Conservation (phyloP, 1,140 invertebrate genomes). For the Conus betulinus region DNA sequence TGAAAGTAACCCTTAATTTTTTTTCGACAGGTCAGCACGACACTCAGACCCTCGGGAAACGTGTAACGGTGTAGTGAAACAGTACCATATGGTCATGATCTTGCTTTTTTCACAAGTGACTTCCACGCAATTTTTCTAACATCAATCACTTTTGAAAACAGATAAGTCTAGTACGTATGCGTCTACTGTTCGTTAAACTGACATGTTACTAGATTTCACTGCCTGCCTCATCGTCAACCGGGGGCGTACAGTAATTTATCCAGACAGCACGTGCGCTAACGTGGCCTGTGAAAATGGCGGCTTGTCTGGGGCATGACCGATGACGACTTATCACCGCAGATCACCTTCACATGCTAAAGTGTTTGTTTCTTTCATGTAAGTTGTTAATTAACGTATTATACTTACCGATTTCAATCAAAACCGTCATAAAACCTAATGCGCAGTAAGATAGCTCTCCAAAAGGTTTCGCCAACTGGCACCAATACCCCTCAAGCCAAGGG, state of each 20-base stretch:
- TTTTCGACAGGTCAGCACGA: no score
- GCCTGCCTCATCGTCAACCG: not conserved
- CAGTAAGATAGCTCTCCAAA: conserved; percentile 31
- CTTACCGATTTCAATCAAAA: conserved; percentile 67
- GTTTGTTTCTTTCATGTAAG: not conserved
- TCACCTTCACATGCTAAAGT: not conserved
- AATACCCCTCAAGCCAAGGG: conserved; percentile 41
- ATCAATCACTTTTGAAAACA: no score
- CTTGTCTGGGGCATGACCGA: conserved; percentile 34
- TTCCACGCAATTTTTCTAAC: no score
- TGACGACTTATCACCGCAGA: not conserved
- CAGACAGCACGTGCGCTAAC: conserved; percentile 32
- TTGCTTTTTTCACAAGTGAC: no score
- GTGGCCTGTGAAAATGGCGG: conserved; percentile 43
- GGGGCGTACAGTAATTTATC: conserved; percentile 5
- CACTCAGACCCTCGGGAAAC: no score
- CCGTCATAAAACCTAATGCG: conserved; percentile 66
- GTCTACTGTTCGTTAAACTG: no score
- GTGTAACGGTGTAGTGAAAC: no score
- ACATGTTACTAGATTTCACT: not conserved
- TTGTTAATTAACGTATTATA: conserved; percentile 18
- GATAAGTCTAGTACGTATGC: no score
- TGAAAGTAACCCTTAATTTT: no score
- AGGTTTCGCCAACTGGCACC: conserved; percentile 44
- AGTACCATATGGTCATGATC: no score